Conservation (phyloP, 2,888 invertebrate genomes). For the Litoditis marina region DNA sequence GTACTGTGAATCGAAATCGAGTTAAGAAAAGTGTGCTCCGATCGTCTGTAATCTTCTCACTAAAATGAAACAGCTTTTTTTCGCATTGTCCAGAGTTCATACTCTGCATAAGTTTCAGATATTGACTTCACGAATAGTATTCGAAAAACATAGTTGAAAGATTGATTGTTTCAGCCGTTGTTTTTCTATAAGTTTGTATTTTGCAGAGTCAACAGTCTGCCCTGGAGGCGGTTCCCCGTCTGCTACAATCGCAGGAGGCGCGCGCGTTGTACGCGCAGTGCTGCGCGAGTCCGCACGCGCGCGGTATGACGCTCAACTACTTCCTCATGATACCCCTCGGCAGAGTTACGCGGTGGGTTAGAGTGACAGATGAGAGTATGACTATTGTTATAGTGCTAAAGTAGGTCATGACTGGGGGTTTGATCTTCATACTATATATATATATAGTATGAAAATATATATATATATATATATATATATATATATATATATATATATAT, state of each 20-base stretch:
- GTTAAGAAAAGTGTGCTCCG: not conserved
- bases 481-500: too few species aligned
- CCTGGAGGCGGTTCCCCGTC: conserved; percentile 26
- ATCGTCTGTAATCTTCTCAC: not conserved
- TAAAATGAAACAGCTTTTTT: not conserved
- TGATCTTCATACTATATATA: too few species aligned
- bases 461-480: too few species aligned
- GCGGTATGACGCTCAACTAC: conserved; percentile 67
- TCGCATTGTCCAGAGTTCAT: not conserved
- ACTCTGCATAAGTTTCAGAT: not conserved
- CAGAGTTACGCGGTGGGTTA: conserved; percentile 69
- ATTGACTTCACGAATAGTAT: too few species aligned
- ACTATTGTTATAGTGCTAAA: too few species aligned
- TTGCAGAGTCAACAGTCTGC: conserved; percentile 33
- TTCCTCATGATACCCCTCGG: conserved; percentile 80
- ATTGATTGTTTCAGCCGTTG: too few species aligned
- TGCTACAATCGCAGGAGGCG: conserved; percentile 14
- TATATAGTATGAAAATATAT: too few species aligned
- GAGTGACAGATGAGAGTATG: not conserved
- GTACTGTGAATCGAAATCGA: too few species aligned
- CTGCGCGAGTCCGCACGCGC: conserved; percentile 12
- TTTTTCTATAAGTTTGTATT: not conserved
- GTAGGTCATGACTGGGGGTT: too few species aligned
- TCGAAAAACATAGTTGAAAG: too few species aligned
- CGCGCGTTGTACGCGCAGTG: conserved; percentile 14